Base-by-base conservation (phyloP, 2,888 invertebrate species). In the Sussaba pulchella region DNA sequence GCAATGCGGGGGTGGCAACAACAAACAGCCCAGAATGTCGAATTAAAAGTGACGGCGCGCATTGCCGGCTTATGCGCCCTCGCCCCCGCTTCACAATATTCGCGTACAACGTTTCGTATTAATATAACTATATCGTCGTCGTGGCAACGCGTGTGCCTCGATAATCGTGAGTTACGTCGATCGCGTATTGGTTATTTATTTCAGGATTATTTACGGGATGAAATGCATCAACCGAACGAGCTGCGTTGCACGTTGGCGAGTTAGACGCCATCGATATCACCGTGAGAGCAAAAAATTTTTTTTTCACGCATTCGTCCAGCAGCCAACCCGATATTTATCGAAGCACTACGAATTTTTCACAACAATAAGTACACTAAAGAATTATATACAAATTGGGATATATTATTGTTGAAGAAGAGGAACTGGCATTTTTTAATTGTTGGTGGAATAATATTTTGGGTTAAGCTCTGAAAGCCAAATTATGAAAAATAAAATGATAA, bases 1-100 rank as follows among this genome's bases (percentile, higher is more conserved):
- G 47, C 14, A 14, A 45, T 36, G 43, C 45, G 31, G 39, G 43
- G 19, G 31, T 61, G 31, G 31, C 31, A 31, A 31, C 63, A 45
- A 12, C 72, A 39, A 72, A 64, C 54, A 54, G 54, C 31, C 69
- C 47, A 69, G 72, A 21, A 57, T 81, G 54, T 82, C 85, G 89
- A 92, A 92, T 91, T 91, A 92, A 92, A 92, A 91, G 88, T 91
- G 91, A 91, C 91, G 90, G 86, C 82, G 43, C 64, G 63, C 69
- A 69, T 31, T 47, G 54, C 69, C 43, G 43, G 74, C 71, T 76
- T 73, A 73, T 76, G 80, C 47, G 78, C 67, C 76, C 77, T 74
- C 80, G 80, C 75, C 64, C 69, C 78, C 84, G 83, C 84, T 84
- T 83, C 14, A 57, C 54, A 31, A 54, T 81, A 81, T 70, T 73